Evolutionary conservation across 2,888 invertebrate genomes (phyloP), one percentile per base, ranked within the genome.

Genomic region (Clanis bilineata): DNA sequence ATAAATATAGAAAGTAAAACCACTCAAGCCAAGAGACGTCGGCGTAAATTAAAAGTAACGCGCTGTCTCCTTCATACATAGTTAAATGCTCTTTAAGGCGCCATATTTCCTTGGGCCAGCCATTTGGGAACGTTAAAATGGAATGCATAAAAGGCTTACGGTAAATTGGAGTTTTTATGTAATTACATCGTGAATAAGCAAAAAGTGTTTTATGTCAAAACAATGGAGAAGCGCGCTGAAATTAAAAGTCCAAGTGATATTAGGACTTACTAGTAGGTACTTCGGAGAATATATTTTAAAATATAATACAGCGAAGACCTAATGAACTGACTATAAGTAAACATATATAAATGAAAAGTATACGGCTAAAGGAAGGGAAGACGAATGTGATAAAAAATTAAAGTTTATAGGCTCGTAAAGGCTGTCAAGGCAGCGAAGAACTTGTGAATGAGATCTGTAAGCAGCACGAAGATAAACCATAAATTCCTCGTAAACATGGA

Each of bases 31-130:
- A 81, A 75, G 80, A 81, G 80, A 83, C 73, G 86, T 80, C 82
- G 74, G 73, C 76, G 82, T 86, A 89, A 90, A 90, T 91, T 88
- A 90, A 87, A 88, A 90, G 83, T 88, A 86, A 90, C 83, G 85
- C 80, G 78, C 74, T 85, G 85, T 90, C 87, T 88, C 79, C 86
- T 86, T 86, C 87, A 88, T 90, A 88, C 87, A 90, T 88, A 89
- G 84, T 86, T 89, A 89, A 90, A 89, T 83, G 80, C 82, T 89
- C 79, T 87, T 88, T 85, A 88, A 86, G 85, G 80, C 72, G 70
- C 82, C 83, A 85, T 88, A 88, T 88, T 89, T 88, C 83, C 76
- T 82, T 79, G 78, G 82, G 76, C 76, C 74, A 72, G 71, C 82
- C 82, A 83, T 88, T 85, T 83, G 77, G 82, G 79, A 81, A 77